These are phyloP conservation scores for Eurypyga helias DNA, from an alignment of 2,113 vertebrate species.

Conservation along the genomic window DNA sequence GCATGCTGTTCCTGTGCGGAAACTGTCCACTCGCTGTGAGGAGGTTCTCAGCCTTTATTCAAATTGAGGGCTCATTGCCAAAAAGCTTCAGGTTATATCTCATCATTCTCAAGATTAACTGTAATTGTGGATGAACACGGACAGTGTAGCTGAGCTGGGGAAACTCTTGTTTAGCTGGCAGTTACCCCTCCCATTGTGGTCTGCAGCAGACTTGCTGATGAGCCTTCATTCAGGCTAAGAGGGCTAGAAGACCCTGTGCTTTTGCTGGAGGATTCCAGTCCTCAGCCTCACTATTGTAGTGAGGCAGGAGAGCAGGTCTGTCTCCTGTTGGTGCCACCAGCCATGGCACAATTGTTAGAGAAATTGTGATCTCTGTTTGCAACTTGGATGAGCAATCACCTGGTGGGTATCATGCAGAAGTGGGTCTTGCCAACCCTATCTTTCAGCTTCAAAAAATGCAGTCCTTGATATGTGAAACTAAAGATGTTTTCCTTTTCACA, in stretches of 20 bases:
- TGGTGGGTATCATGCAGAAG: not conserved
- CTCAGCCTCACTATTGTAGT: not conserved
- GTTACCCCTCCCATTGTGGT: not conserved
- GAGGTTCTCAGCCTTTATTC: not conserved
- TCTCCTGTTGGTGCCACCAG: not conserved
- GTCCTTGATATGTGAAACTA: not conserved
- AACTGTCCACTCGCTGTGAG: not conserved
- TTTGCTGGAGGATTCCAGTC: not conserved
- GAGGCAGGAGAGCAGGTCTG: not conserved
- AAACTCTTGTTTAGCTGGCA: not conserved
- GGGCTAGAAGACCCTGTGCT: not conserved
- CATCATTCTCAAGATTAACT: not conserved
- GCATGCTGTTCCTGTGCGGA: not conserved
- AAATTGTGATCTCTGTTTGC: not conserved
- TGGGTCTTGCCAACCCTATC: not conserved
- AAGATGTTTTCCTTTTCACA: not conserved
- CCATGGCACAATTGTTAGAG: accelerated
- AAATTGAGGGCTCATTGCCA: not conserved
- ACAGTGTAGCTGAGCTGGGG: not conserved
- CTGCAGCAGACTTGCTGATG: not conserved
- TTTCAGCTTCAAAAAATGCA: not conserved
- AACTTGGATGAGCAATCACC: not conserved
- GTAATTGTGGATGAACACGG: not conserved
- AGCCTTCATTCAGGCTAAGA: not conserved
- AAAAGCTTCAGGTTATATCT: not conserved